Percentiles rank a stretch among this genome's conserved stretches.
These are phyloP conservation scores for Corythornis vintsioides DNA, from an alignment of 2,113 vertebrate genomes.

Conservation along the genomic window DNA sequence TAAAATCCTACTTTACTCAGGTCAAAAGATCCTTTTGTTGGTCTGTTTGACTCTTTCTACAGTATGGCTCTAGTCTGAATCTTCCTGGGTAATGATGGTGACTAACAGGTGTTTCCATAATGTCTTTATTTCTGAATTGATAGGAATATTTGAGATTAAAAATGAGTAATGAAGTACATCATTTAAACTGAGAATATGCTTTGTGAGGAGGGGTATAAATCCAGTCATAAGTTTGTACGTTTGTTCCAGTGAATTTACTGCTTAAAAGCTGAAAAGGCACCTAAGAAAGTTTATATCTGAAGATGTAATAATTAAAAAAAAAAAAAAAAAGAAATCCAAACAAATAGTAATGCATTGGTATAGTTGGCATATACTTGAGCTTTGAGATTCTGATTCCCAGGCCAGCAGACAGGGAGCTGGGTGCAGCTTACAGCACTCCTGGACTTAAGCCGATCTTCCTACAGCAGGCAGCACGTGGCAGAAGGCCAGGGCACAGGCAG, in stretches of 20 bases:
- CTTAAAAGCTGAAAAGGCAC: neutral
- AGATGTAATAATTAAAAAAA: neutral
- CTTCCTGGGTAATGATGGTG: neutral
- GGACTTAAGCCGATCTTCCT: neutral
- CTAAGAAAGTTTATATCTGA: neutral
- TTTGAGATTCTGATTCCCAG: neutral
- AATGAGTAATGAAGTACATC: neutral
- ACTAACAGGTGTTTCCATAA: neutral
- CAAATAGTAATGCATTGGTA: neutral
- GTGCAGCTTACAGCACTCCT: neutral
- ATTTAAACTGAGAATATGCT: neutral
- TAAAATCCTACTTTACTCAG: neutral
- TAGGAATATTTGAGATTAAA: neutral
- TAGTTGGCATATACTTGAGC: neutral
- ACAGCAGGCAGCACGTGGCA: neutral
- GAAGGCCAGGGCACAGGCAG: neutral
- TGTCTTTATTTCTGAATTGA: neutral
- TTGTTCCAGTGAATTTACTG: neutral
- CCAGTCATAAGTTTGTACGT: neutral
- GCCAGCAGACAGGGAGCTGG: accelerated
- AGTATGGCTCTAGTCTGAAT: neutral
- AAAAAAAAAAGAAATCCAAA: neutral
- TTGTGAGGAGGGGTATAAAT: neutral
- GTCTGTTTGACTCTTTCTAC: neutral
- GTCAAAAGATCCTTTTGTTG: neutral